Conservation (phyloP, 1,140 invertebrate species). For the Euura lappo region DNA sequence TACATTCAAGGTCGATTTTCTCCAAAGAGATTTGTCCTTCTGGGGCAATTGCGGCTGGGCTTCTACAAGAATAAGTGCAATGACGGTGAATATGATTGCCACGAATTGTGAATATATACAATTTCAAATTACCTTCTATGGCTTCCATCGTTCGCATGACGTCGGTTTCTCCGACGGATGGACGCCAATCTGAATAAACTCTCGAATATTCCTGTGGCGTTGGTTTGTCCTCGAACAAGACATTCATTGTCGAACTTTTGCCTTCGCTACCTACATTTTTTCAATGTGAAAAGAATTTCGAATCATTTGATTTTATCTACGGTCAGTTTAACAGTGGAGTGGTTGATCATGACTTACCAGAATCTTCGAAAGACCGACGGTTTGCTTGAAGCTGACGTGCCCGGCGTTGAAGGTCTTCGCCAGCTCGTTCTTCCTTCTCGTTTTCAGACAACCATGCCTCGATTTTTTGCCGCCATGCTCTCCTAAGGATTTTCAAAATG, state of each 20-base stretch:
- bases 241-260: constrained; percentile 69
- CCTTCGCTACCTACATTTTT: constrained; percentile 72
- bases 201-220: constrained; percentile 63
- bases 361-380: constrained; percentile 81
- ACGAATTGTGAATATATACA: not conserved
- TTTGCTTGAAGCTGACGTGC: constrained; percentile 70
- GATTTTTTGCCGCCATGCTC: constrained; percentile 84
- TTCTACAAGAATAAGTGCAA: constrained; percentile 48
- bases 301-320: constrained; percentile 14
- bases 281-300: constrained; percentile 16
- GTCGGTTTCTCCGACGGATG: constrained; percentile 81
- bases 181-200: constrained; percentile 80
- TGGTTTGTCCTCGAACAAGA: constrained; percentile 71
- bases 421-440: constrained; percentile 80
- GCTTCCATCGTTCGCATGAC: constrained; percentile 85
- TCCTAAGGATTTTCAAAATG: constrained; percentile 32
- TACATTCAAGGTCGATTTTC: constrained; percentile 75
- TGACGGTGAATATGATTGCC: no score
- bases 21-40: constrained; percentile 79
- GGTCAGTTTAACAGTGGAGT: no score
- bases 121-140: constrained; percentile 72
- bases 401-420: constrained; percentile 69
- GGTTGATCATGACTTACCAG: constrained; percentile 60
- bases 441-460: constrained; percentile 89
- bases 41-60: constrained; percentile 69